phyloP scores from a whole-genome alignment of 1,140 invertebrate species.

The Pseudomyrmex sp. region DNA sequence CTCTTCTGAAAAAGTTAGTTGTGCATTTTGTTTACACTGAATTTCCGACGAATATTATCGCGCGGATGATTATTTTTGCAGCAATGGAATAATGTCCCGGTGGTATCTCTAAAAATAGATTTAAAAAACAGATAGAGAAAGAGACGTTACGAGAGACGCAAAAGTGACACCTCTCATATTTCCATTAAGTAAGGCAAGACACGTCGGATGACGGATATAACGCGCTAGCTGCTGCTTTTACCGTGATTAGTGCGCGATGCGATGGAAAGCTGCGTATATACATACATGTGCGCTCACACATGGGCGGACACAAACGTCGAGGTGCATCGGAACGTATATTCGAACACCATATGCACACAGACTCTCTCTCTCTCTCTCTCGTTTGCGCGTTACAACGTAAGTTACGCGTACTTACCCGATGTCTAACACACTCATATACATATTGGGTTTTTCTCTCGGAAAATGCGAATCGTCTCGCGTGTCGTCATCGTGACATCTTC shows the following conservation, averaged over 20 bases:
- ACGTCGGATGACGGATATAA: slow-evolving; percentile 67
- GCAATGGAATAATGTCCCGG: slow-evolving; percentile 53
- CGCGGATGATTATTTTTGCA: neutral
- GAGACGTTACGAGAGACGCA: slow-evolving; percentile 47
- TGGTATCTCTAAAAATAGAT: slow-evolving; percentile 61
- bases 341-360: slow-evolving; percentile 32
- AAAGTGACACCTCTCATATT: slow-evolving; percentile 74
- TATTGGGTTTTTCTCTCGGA: slow-evolving; percentile 35
- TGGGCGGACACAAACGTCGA: slow-evolving; percentile 5
- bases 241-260: slow-evolving; percentile 75
- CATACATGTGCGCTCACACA: slow-evolving; percentile 46
- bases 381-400: slow-evolving; percentile 43
- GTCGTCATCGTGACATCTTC: neutral
- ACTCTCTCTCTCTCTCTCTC: neutral
- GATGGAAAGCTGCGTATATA: slow-evolving; percentile 53
- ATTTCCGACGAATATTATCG: no score
- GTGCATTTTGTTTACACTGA: no score
- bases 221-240: slow-evolving; percentile 73
- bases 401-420: slow-evolving; percentile 38
- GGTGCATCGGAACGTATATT: slow-evolving; percentile 1
- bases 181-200: slow-evolving; percentile 77
- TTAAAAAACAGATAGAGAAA: slow-evolving; percentile 43
- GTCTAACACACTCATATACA: slow-evolving; percentile 24
- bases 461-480: slow-evolving; percentile 30
- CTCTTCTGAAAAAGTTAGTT: no score